Evolutionary conservation across 2,888 invertebrate genomes (phyloP), one percentile per base, ranked within the genome.

Genomic region (Sinohyriopsis cumingii): DNA sequence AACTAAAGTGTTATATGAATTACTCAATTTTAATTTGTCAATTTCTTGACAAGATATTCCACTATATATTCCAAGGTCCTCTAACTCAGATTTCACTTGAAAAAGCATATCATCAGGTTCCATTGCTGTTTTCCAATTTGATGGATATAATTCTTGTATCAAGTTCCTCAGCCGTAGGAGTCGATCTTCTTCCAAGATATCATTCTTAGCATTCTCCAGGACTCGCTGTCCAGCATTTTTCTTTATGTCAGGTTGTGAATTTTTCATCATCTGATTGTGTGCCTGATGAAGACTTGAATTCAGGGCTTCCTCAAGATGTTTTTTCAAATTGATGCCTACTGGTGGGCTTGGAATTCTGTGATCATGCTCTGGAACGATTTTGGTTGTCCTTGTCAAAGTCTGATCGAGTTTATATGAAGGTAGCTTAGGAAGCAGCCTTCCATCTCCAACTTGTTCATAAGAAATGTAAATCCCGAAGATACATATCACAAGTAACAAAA

Each of bases 61-160:
- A 71, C 85, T 85, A 19, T 76, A 73, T 5, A 84, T 67, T 6
- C 78, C 78, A 9, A 84, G 68, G 55, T 84, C 85, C 45, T 78
- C 57, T 28, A 86, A 65, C 45, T 81, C 72, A 9, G 79, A 69
- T 55, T 84, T 84, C 19, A 83, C 71, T 22, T 81, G 76, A 22
- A 84, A 72, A 12, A 84, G 81, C 74, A 84, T 80, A 65, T 85
- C 86, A 71, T 84, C 85, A 2, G 85, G 80, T 28, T 84, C 84
- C 20, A 68, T 59, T 4, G 85, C 82, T 7, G 67, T 68, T 56
- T 80, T 83, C 86, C 85, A 86, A 68, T 84, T 78, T 20, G 67
- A n/a, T 5, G 86, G 84, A 25, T 76, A 76, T 15, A 83, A 65
- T n/a, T 76, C 68, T 7, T 71, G 68, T 24, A 83, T 59, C 12